Evolutionary conservation across 2,113 vertebrate species (phyloP).

Genomic region (Vicugna pacos): DNA sequence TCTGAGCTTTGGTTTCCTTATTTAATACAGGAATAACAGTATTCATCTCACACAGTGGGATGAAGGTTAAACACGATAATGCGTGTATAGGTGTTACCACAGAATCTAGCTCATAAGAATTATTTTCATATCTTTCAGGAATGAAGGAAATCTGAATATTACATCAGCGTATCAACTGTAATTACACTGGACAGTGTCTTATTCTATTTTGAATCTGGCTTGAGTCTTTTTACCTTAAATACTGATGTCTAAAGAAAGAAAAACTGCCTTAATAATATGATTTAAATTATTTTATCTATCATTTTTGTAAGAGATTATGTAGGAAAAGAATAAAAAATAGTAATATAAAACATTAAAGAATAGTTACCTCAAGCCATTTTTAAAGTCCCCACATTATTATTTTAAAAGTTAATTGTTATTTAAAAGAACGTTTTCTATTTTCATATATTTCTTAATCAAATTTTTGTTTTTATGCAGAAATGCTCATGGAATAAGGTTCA

Average conservation of each 20-base stretch:
- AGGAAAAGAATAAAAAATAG: not conserved
- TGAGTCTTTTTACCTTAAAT: not conserved
- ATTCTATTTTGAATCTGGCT: not conserved
- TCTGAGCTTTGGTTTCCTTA: not conserved
- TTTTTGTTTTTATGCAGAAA: not conserved
- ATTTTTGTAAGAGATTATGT: not conserved
- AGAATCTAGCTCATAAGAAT: not conserved
- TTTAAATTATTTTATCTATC: not conserved
- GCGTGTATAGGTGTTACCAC: not conserved
- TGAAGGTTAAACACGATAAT: not conserved
- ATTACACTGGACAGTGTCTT: not conserved
- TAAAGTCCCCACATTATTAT: not conserved
- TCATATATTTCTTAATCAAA: not conserved
- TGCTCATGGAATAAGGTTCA: not conserved
- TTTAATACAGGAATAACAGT: not conserved
- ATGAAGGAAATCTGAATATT: not conserved
- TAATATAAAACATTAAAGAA: not conserved
- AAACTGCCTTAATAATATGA: not conserved
- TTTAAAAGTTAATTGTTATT: too few relatives aligned
- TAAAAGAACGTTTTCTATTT: not conserved
- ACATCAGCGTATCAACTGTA: not conserved
- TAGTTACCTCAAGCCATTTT: not conserved
- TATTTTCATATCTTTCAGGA: slow-evolving; percentile 4
- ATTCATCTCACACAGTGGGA: not conserved
- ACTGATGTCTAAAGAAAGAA: not conserved